Percentiles rank a stretch among this genome's conserved stretches.
Evolutionary conservation across 2,888 invertebrate genomes (phyloP).

Genomic region (Rhopalosiphum nymphaeae): DNA sequence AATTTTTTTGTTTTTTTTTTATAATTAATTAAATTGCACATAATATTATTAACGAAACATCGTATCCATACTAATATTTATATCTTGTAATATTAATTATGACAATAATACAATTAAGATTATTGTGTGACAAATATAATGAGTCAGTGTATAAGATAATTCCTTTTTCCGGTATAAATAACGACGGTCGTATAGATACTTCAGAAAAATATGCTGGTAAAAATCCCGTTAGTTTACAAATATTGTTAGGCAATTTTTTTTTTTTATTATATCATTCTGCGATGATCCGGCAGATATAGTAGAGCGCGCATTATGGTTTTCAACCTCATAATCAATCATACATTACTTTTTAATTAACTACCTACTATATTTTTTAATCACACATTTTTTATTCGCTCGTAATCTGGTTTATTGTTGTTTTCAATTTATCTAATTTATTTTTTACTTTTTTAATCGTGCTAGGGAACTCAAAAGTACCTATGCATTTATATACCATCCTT

Average conservation of each 20-base stretch:
- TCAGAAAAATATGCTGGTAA: not conserved
- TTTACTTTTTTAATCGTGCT: not conserved
- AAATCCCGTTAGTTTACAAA: not conserved
- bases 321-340: not conserved
- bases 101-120: not conserved
- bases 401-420: conserved; percentile 23
- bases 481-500: not conserved
- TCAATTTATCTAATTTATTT: not conserved
- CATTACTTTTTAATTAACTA: conserved; percentile 1
- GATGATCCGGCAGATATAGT: not conserved
- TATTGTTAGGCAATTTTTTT: not conserved
- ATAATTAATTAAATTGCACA: not conserved
- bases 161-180: not conserved
- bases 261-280: not conserved
- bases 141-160: not conserved
- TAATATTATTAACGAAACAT: not conserved
- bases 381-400: not conserved
- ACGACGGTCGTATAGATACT: not conserved
- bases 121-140: not conserved
- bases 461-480: not conserved
- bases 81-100: not conserved
- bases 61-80: not conserved
- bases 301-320: not conserved
- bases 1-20: too few relatives aligned
- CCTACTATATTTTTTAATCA: not conserved